Conservation (phyloP, 2,113 vertebrate genomes). For the Eleginops maclovinus region DNA sequence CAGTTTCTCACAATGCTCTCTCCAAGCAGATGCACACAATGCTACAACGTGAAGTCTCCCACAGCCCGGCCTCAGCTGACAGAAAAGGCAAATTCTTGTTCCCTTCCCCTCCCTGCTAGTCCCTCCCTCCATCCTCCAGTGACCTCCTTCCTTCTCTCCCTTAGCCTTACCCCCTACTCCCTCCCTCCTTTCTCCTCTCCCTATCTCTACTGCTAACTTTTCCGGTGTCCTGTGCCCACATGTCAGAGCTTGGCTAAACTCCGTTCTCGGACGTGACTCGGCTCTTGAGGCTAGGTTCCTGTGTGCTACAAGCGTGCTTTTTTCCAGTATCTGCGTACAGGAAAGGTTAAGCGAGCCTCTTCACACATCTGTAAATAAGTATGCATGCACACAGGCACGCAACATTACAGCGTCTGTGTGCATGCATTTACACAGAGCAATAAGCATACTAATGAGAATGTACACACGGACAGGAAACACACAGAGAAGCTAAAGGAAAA, state of each 20-base stretch:
- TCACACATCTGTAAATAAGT: slow-evolving; percentile 1
- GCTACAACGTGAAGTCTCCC: slow-evolving; percentile 60
- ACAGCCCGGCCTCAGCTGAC: slow-evolving; percentile 66
- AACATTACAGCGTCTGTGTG: background rate
- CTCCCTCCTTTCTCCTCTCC: slow-evolving; percentile 19
- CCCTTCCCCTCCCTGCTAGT: slow-evolving; percentile 64
- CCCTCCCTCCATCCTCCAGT: slow-evolving; percentile 71
- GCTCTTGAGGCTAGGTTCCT: slow-evolving; percentile 49
- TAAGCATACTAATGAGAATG: slow-evolving; percentile 7
- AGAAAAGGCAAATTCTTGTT: slow-evolving; percentile 72
- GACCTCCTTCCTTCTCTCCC: slow-evolving; percentile 66
- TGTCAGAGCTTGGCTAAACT: slow-evolving; percentile 65
- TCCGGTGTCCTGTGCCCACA: slow-evolving; percentile 67
- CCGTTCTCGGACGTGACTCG: slow-evolving; percentile 27
- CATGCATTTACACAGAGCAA: background rate
- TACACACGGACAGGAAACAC: slow-evolving; percentile 25
- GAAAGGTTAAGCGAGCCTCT: background rate
- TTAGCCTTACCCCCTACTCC: slow-evolving; percentile 18
- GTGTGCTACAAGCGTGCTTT: slow-evolving; percentile 2
- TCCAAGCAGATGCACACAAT: slow-evolving; percentile 45
- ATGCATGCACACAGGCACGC: slow-evolving; percentile 6
- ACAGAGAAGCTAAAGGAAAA: slow-evolving; percentile 13
- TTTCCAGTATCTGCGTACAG: background rate
- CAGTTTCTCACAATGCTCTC: slow-evolving; percentile 47
- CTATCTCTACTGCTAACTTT: slow-evolving; percentile 49